A percentile compares a stretch with the other conserved stretches of the same genome.
These are phyloP conservation scores for Melanostoma scalare DNA, from an alignment of 2,888 invertebrate species.

Conservation along the genomic window DNA sequence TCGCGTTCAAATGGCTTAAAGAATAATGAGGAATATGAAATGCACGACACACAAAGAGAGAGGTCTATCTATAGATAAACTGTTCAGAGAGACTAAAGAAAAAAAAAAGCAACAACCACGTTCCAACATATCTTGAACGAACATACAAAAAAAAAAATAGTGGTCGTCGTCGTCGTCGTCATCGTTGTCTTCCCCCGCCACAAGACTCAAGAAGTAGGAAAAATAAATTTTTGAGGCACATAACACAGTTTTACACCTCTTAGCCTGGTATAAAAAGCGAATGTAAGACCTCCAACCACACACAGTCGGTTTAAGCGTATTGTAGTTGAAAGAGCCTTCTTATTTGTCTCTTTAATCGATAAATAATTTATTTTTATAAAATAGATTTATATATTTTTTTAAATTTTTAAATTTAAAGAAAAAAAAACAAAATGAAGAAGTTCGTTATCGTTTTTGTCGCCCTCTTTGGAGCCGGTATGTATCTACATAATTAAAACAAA, in stretches of 20 bases:
- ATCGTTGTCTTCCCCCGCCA: conserved; percentile 63
- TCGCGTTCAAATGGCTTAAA: conserved; percentile 25
- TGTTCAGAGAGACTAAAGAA: conserved; percentile 35
- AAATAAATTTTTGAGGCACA: conserved; percentile 74
- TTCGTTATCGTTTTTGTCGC: conserved; percentile 84
- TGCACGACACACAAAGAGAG: conserved; percentile 67
- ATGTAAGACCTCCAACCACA: conserved; percentile 82
- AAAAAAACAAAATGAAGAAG: conserved; percentile 80
- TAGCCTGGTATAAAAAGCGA: conserved; percentile 82
- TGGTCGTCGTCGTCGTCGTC: conserved; percentile 39
- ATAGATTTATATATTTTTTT: conserved; percentile 46
- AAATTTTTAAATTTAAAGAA: conserved; percentile 52
- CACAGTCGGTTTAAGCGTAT: conserved; percentile 82
- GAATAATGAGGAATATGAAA: conserved; percentile 71
- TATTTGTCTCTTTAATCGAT: conserved; percentile 25
- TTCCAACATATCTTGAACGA: conserved; percentile 32
- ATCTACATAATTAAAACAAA: conserved; percentile 76
- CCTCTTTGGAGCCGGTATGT: conserved; percentile 87
- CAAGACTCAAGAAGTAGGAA: conserved; percentile 48
- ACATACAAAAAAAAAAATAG: conserved; percentile 31
- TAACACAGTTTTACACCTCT: conserved; percentile 69
- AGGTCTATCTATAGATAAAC: conserved; percentile 35
- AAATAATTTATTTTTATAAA: conserved; percentile 11
- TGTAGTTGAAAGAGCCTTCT: conserved; percentile 76
- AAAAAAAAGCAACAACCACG: conserved; percentile 28